Evolutionary conservation across 2,888 invertebrate species (phyloP).

Genomic region (Drosophila kanekoi): DNA sequence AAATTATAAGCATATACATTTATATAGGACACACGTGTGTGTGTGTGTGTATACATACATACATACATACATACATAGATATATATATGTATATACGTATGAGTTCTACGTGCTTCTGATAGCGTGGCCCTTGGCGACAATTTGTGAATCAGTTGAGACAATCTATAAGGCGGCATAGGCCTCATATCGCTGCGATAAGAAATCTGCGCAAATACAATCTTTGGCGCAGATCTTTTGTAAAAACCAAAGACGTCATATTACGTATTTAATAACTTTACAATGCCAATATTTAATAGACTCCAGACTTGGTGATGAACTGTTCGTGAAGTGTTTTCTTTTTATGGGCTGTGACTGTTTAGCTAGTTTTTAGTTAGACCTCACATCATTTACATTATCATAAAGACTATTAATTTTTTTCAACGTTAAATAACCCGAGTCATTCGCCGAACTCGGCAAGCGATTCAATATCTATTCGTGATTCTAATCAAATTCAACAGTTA

Average conservation of each 20-base stretch:
- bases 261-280: constrained; percentile 16
- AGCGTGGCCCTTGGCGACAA: constrained; percentile 37
- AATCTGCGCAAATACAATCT: constrained; percentile 30
- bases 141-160: constrained; percentile 41
- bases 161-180: constrained; percentile 41
- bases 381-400: constrained; percentile 24
- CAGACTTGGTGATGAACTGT: neutral
- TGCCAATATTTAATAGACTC: constrained; percentile 7
- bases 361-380: neutral
- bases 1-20: neutral
- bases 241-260: constrained; percentile 36
- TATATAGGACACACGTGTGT: neutral
- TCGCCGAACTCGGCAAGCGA: constrained; percentile 13
- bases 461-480: constrained; percentile 29
- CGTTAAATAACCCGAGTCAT: constrained; percentile 18
- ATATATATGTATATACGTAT: constrained; percentile 2
- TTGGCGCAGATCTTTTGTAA: constrained; percentile 17
- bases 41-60: neutral
- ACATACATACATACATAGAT: neutral
- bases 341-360: constrained; percentile 11
- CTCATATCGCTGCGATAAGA: constrained; percentile 35
- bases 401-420: constrained; percentile 14
- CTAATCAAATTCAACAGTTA: constrained; percentile 16
- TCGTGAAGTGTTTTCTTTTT: constrained; percentile 8
- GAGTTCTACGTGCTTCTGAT: constrained; percentile 45